phyloP scores from a whole-genome alignment of 2,888 invertebrate species.

The Thumatha senex region DNA sequence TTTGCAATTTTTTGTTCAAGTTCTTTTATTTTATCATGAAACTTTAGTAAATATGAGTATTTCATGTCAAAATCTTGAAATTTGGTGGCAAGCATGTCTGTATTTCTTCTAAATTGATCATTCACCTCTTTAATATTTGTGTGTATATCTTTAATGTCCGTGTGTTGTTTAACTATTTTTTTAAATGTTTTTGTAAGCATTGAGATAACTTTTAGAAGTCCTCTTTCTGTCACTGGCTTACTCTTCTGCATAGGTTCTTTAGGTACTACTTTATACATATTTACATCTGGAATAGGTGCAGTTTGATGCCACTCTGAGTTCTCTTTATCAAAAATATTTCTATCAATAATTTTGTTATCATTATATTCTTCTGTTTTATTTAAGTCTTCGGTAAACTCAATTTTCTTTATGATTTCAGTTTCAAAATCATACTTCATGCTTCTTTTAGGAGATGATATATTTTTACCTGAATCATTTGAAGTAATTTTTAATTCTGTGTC shows the following conservation, averaged over 20 bases:
- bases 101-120: constrained; percentile 54
- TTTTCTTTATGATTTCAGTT: constrained; percentile 45
- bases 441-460: constrained; percentile 41
- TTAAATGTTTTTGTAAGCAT: constrained; percentile 73
- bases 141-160: constrained; percentile 62
- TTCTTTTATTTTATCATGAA: constrained; percentile 51
- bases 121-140: constrained; percentile 49
- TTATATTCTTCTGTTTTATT: constrained; percentile 38
- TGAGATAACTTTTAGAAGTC: constrained; percentile 64
- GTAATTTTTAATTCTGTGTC: constrained; percentile 13
- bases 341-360: constrained; percentile 18
- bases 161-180: constrained; percentile 69
- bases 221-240: constrained; percentile 61
- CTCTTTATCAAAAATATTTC: constrained; percentile 53
- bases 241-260: constrained; percentile 41
- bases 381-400: constrained; percentile 45
- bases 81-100: constrained; percentile 44
- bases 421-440: constrained; percentile 55
- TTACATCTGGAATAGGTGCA: constrained; percentile 42
- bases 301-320: constrained; percentile 56
- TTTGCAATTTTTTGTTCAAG: constrained; percentile 48
- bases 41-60: constrained; percentile 52
- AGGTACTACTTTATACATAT: constrained; percentile 54
- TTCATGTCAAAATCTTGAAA: constrained; percentile 64
- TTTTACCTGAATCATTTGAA: not conserved